phyloP scores from a whole-genome alignment of 1,140 invertebrate species.

The Teleopsis dalmanni region DNA sequence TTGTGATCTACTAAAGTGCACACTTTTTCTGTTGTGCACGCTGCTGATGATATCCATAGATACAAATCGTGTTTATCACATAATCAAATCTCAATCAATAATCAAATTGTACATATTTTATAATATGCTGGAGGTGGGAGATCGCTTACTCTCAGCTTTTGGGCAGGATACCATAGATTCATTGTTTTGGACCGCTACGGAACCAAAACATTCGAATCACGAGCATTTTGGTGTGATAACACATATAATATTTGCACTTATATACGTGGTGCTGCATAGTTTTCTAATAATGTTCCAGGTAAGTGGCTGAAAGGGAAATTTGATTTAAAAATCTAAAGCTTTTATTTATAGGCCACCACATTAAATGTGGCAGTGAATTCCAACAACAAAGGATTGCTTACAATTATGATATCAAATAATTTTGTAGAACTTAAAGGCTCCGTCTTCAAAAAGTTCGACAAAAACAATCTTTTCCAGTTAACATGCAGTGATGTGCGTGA shows the following conservation, averaged over 20 bases:
- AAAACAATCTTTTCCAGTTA: constrained; percentile 94
- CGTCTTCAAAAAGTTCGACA: constrained; percentile 99
- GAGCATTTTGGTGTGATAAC: constrained; percentile 80
- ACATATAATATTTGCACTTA: constrained; percentile 80
- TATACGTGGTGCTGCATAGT: constrained; percentile 91
- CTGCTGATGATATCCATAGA: constrained; percentile 85
- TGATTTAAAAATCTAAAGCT: background rate
- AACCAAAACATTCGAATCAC: constrained; percentile 71
- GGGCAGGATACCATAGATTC: constrained; percentile 98
- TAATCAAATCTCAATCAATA: constrained; percentile 96
- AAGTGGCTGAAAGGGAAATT: background rate
- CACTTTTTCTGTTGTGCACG: constrained; percentile 78
- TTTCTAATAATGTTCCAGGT: constrained; percentile 86
- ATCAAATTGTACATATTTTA: constrained; percentile 99
- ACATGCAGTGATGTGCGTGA: constrained; percentile 95
- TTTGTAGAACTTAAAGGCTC: constrained; percentile 98
- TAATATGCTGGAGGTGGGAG: constrained; percentile 98
- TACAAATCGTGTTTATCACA: constrained; percentile 97
- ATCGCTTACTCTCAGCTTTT: constrained; percentile 92
- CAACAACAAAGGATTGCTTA: constrained; percentile 93
- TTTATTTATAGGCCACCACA: constrained; percentile 72
- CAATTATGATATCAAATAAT: constrained; percentile 99
- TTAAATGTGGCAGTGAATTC: constrained; percentile 99
- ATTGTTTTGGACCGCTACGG: constrained; percentile 95
- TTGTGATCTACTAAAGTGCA: constrained; percentile 91